Percentiles rank a stretch among this genome's conserved stretches.
These are phyloP conservation scores for Willowsia nigromaculata DNA, from an alignment of 2,888 invertebrate species.

Conservation along the genomic window DNA sequence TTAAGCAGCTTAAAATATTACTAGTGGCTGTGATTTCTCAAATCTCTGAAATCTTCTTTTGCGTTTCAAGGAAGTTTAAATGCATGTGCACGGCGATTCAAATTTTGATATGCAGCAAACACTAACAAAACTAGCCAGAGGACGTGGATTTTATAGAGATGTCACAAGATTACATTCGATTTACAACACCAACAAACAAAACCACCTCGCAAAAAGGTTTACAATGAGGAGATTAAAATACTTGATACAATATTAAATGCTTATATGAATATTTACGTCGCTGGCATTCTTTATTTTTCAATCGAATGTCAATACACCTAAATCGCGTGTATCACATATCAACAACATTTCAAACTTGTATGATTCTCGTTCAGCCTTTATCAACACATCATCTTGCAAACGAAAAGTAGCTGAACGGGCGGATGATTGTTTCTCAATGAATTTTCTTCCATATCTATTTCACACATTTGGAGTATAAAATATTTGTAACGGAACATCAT, in stretches of 20 bases:
- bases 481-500: too few species aligned
- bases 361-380: not conserved
- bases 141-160: not conserved
- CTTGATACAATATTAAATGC: not conserved
- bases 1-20: too few species aligned
- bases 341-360: not conserved
- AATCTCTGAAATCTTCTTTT: not conserved
- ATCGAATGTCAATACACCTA: conserved; percentile 5
- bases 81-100: not conserved
- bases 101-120: not conserved
- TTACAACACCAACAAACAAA: not conserved
- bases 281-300: not conserved
- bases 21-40: too few species aligned
- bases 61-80: not conserved
- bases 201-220: not conserved
- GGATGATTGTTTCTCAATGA: not conserved
- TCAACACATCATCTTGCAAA: not conserved
- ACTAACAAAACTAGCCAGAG: not conserved
- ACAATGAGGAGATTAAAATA: not conserved
- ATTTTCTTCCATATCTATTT: not conserved
- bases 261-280: not conserved
- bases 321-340: not conserved
- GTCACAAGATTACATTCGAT: not conserved
- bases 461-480: too few species aligned
- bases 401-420: not conserved